Evolutionary conservation across 2,797 vertebrate genomes (phyloP).

Genomic region (Hyperoplus immaculatus): DNA sequence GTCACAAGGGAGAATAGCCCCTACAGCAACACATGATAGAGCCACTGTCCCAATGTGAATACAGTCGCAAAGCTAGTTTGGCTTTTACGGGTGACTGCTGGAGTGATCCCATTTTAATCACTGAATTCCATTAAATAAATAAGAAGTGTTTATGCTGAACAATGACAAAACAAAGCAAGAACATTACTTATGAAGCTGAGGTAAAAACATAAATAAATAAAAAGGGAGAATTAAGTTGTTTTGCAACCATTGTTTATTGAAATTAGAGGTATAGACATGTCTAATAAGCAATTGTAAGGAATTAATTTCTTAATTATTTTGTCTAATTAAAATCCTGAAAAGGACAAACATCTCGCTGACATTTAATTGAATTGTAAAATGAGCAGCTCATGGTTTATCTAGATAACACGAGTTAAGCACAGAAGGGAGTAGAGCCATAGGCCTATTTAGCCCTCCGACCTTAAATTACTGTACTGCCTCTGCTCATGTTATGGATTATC

Average conservation of each 20-base stretch:
- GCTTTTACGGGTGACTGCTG: conserved; percentile 49
- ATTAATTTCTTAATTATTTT: conserved; percentile 25
- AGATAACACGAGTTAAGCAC: conserved; percentile 3
- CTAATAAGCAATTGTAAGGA: background rate
- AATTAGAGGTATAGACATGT: conserved; percentile 5
- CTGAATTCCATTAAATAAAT: conserved; percentile 46
- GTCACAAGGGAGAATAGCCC: conserved; percentile 27
- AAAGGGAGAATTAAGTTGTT: conserved; percentile 4
- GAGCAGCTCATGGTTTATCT: conserved; percentile 10
- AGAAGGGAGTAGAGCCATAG: background rate
- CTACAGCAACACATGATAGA: conserved; percentile 39
- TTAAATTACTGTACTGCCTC: background rate
- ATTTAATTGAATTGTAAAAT: conserved; percentile 14
- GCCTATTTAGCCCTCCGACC: background rate
- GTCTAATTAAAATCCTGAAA: conserved; percentile 30
- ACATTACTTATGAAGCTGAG: background rate
- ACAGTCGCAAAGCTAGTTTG: conserved; percentile 39
- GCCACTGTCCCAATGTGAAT: conserved; percentile 35
- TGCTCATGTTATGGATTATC: background rate
- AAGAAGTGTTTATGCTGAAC: conserved; percentile 33
- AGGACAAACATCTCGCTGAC: background rate
- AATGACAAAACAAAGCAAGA: conserved; percentile 29
- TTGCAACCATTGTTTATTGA: background rate
- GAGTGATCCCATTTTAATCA: conserved; percentile 40
- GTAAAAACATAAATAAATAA: background rate